These are phyloP conservation scores for Augochlora pura DNA, from an alignment of 1,140 invertebrate species.

Conservation along the genomic window DNA sequence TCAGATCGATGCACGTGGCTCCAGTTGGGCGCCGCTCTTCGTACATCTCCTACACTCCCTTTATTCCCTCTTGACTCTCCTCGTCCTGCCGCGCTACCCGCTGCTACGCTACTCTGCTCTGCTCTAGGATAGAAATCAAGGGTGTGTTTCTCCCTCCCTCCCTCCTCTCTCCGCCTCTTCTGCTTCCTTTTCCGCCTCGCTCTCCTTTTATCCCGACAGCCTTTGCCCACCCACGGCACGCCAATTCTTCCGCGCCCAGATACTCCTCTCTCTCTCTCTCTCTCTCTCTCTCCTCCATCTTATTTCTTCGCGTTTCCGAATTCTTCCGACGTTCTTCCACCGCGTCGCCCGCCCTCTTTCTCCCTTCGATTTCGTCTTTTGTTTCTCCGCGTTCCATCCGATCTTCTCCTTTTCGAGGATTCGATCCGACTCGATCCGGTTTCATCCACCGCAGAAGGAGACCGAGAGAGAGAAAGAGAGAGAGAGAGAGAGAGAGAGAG, in stretches of 20 bases:
- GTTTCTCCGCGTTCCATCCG: no score
- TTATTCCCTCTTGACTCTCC: constrained; percentile 74
- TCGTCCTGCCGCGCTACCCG: constrained; percentile 53
- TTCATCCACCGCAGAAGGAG: not conserved
- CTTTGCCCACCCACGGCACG: no score
- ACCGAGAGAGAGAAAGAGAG: not conserved
- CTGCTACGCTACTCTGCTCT: constrained; percentile 56
- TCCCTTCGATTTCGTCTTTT: no score
- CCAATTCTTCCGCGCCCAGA: no score
- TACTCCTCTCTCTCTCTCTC: no score
- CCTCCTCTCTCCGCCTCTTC: constrained; percentile 12
- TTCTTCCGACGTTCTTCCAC: no score
- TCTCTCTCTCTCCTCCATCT: no score
- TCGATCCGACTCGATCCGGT: no score
- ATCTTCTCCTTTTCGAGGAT: no score
- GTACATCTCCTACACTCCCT: constrained; percentile 77
- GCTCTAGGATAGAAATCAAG: constrained; percentile 65
- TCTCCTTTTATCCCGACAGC: not conserved
- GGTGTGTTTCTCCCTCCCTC: constrained; percentile 61
- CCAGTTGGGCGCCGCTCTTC: constrained; percentile 80
- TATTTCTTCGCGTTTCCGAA: no score
- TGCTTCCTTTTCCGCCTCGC: not conserved
- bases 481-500: no score
- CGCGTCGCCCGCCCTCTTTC: no score
- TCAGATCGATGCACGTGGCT: constrained; percentile 81